Conservation (phyloP, 2,797 vertebrate genomes). For the Enteromius mattozi region DNA sequence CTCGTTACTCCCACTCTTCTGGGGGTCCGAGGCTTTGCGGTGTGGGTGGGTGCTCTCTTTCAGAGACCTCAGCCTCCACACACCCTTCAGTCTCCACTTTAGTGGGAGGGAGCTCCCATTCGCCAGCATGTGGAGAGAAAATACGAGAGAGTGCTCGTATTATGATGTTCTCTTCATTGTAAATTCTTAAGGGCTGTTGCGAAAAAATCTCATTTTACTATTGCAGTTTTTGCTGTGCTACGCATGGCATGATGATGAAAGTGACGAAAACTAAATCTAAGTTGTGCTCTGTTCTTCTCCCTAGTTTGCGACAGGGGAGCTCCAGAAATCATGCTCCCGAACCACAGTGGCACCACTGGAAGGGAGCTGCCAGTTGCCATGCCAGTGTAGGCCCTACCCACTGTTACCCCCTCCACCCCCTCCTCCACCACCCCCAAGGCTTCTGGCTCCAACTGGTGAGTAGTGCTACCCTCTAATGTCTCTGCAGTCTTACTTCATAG, state of each 20-base stretch:
- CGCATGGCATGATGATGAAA: background rate
- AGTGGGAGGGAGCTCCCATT: constrained; percentile 54
- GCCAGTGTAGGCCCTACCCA: constrained; percentile 86
- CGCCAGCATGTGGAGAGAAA: constrained; percentile 17
- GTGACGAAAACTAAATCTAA: background rate
- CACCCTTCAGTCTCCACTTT: constrained; percentile 53
- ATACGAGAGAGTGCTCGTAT: constrained; percentile 21
- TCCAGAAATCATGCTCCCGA: constrained; percentile 84
- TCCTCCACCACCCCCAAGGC: constrained; percentile 78
- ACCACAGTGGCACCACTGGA: constrained; percentile 73
- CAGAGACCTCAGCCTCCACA: constrained; percentile 52
- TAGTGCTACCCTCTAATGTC: constrained; percentile 12
- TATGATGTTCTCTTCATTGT: constrained; percentile 30
- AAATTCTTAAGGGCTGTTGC: constrained; percentile 9
- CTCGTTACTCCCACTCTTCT: constrained; percentile 45
- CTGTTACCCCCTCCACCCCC: constrained; percentile 84
- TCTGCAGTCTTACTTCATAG: constrained; percentile 21
- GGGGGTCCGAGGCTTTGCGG: constrained; percentile 13
- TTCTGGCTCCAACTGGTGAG: constrained; percentile 65
- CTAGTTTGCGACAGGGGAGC: constrained; percentile 82
- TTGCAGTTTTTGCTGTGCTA: background rate
- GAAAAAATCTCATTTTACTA: background rate
- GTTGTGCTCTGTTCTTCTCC: background rate
- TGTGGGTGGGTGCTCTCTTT: constrained; percentile 59
- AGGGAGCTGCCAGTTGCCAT: constrained; percentile 82